phyloP scores from a whole-genome alignment of 2,888 invertebrate species.

The Hofmannophila pseudospretella region DNA sequence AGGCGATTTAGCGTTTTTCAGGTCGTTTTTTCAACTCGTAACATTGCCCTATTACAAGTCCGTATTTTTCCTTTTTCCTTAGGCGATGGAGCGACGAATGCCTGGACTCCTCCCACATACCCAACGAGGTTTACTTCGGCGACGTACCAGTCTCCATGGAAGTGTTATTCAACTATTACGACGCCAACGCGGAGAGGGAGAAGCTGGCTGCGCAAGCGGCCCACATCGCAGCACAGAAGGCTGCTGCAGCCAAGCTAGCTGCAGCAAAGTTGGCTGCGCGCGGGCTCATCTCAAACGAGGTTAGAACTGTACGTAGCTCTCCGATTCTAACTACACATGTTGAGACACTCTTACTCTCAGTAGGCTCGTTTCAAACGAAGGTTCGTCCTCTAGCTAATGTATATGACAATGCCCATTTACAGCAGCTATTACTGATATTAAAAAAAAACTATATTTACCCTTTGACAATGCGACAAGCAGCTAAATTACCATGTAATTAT shows the following conservation, averaged over 20 bases:
- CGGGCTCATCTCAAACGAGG: constrained; percentile 36
- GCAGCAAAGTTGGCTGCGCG: constrained; percentile 50
- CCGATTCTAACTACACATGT: too few species aligned
- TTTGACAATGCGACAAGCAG: too few species aligned
- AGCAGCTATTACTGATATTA: too few species aligned
- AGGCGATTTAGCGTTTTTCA: too few species aligned
- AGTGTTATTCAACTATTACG: constrained; percentile 72
- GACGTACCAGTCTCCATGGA: constrained; percentile 69
- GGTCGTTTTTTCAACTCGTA: neutral
- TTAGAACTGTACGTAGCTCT: constrained; percentile 14
- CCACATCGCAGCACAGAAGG: constrained; percentile 68
- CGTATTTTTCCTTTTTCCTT: constrained; percentile 4
- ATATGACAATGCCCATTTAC: too few species aligned
- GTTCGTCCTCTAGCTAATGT: too few species aligned
- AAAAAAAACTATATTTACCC: too few species aligned
- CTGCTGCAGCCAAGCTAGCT: constrained; percentile 60
- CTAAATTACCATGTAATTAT: too few species aligned
- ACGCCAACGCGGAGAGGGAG: constrained; percentile 71
- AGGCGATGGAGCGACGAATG: constrained; percentile 77
- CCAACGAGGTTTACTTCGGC: constrained; percentile 75
- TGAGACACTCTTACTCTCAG: too few species aligned
- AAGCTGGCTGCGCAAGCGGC: constrained; percentile 61
- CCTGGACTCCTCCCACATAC: constrained; percentile 71
- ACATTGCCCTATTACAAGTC: neutral
- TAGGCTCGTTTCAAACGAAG: too few species aligned